Percentiles rank a stretch among this genome's conserved stretches.
These are phyloP conservation scores for Lepus europaeus DNA, from an alignment of 2,113 vertebrate species.

Conservation along the genomic window DNA sequence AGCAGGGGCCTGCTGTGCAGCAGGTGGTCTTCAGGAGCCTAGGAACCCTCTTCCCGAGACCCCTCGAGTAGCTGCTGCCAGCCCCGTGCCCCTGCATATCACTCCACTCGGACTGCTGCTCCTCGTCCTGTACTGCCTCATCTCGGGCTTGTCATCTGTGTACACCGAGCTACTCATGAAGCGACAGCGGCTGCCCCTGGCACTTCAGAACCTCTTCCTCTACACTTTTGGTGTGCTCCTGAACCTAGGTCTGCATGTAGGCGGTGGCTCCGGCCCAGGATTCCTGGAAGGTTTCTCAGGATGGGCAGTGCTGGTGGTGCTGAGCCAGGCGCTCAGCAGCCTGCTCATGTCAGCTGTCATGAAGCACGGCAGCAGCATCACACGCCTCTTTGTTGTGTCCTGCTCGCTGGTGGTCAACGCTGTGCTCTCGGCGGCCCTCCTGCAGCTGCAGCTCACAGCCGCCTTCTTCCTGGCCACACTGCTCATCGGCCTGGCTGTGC, in stretches of 20 bases:
- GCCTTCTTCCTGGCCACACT: slow-evolving; percentile 90
- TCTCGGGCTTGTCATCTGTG: slow-evolving; percentile 94
- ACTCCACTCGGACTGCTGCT: slow-evolving; percentile 90
- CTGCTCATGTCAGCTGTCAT: slow-evolving; percentile 96
- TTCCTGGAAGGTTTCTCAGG: slow-evolving; percentile 93
- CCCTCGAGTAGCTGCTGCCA: background rate
- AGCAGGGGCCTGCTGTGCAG: slow-evolving; percentile 92
- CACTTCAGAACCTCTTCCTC: slow-evolving; percentile 95
- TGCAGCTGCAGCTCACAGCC: slow-evolving; percentile 92
- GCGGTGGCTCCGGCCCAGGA: slow-evolving; percentile 70
- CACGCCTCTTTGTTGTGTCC: slow-evolving; percentile 96
- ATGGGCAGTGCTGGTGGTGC: slow-evolving; percentile 90
- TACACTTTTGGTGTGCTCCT: slow-evolving; percentile 94
- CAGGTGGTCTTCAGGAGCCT: slow-evolving; percentile 87
- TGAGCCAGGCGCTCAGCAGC: slow-evolving; percentile 94
- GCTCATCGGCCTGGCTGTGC: slow-evolving; percentile 92
- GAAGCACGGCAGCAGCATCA: slow-evolving; percentile 97
- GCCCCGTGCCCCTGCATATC: slow-evolving; percentile 86
- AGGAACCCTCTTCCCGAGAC: slow-evolving; percentile 45
- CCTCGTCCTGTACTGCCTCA: slow-evolving; percentile 90
- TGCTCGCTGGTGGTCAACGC: slow-evolving; percentile 96
- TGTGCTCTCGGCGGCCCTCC: slow-evolving; percentile 90
- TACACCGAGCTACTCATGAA: slow-evolving; percentile 95
- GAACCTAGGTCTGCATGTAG: slow-evolving; percentile 88
- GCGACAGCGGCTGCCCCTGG: slow-evolving; percentile 92